phyloP scores from a whole-genome alignment of 2,797 vertebrate genomes.

The Crocodylus rhombifer region DNA sequence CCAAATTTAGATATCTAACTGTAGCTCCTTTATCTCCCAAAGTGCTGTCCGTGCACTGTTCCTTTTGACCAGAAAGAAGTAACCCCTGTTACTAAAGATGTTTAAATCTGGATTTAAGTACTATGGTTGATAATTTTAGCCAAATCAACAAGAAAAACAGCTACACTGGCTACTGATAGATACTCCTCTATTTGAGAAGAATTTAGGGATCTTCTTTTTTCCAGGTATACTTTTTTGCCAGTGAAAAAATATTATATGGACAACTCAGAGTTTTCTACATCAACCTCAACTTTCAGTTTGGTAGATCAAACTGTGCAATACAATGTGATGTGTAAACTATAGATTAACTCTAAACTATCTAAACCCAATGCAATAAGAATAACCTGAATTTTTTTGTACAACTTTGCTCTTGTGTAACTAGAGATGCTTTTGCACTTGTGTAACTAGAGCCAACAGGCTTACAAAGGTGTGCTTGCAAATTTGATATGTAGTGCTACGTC shows the following conservation, averaged over 20 bases:
- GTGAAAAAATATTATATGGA: not conserved
- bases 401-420: not conserved
- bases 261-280: not conserved
- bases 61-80: not conserved
- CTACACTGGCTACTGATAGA: not conserved
- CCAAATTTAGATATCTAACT: not conserved
- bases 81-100: not conserved
- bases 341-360: not conserved
- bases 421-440: not conserved
- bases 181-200: not conserved
- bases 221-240: not conserved
- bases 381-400: not conserved
- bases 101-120: not conserved
- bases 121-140: not conserved
- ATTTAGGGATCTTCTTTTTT: not conserved
- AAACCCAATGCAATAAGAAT: not conserved
- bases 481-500: accelerated
- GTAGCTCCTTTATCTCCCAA: not conserved
- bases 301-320: not conserved
- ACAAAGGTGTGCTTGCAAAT: accelerated
- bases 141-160: not conserved
- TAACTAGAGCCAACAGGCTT: not conserved
- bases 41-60: not conserved
- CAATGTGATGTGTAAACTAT: not conserved
- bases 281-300: not conserved